Percentiles rank a stretch among this genome's conserved stretches.
Evolutionary conservation across 2,113 vertebrate genomes (phyloP).

Genomic region (Arothron firmamentum): DNA sequence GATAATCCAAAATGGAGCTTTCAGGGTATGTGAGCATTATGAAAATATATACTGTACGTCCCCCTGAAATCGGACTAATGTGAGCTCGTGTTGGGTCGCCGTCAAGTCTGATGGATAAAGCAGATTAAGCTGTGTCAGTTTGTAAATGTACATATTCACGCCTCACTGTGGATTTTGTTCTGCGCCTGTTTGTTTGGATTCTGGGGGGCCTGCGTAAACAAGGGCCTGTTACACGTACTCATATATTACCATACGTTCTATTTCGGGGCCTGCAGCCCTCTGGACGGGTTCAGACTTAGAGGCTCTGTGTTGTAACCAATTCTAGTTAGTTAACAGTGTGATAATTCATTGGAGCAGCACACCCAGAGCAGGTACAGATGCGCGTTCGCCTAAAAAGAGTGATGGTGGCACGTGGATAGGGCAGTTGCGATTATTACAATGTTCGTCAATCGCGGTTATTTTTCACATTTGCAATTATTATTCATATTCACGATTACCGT

Average conservation of each 20-base stretch:
- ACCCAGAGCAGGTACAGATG: conserved; percentile 13
- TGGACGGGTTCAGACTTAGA: conserved; percentile 43
- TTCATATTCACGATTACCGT: too few relatives aligned
- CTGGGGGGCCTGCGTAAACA: conserved; percentile 54
- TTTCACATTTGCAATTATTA: too few relatives aligned
- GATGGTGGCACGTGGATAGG: too few relatives aligned
- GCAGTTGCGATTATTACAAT: too few relatives aligned
- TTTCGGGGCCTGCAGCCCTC: conserved; percentile 49
- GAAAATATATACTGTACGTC: conserved; percentile 23
- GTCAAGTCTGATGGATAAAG: conserved; percentile 24
- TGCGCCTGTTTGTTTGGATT: conserved; percentile 47
- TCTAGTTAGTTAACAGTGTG: conserved; percentile 47
- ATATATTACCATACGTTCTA: conserved; percentile 57
- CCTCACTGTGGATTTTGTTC: conserved; percentile 42
- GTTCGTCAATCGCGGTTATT: too few relatives aligned
- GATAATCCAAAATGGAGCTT: conserved; percentile 65
- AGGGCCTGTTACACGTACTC: conserved; percentile 57
- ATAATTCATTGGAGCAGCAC: conserved; percentile 30
- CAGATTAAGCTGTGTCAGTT: conserved; percentile 38
- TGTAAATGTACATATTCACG: conserved; percentile 34
- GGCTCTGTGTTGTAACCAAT: conserved; percentile 41
- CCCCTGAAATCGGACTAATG: conserved; percentile 42
- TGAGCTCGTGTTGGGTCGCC: conserved; percentile 37
- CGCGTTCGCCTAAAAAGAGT: too few relatives aligned
- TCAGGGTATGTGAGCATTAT: conserved; percentile 56